These are phyloP conservation scores for Phrynocephalus versicolor DNA, from an alignment of 2,113 vertebrate species.

Conservation along the genomic window DNA sequence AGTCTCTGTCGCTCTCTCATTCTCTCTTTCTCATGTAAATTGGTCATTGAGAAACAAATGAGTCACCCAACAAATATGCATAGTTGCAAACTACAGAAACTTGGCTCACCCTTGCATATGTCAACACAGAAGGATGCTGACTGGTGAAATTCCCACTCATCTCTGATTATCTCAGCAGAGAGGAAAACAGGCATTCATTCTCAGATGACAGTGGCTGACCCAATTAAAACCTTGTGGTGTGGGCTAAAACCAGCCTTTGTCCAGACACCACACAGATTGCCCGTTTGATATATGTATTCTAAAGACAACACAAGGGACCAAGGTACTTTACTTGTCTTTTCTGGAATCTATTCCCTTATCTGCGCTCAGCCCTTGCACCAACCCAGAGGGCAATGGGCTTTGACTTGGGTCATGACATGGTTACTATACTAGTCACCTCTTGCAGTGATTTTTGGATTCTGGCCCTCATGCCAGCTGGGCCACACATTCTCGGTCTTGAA, in stretches of 20 bases:
- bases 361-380: not conserved
- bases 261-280: conserved; percentile 40
- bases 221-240: conserved; percentile 55
- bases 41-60: conserved; percentile 31
- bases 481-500: not conserved
- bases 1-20: not conserved
- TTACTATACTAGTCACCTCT: not conserved
- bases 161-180: conserved; percentile 10
- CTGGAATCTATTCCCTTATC: conserved; percentile 13
- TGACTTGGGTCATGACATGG: not conserved
- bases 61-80: conserved; percentile 62
- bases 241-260: conserved; percentile 49
- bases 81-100: conserved; percentile 52
- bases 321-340: conserved; percentile 29
- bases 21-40: conserved; percentile 28
- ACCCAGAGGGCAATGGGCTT: not conserved
- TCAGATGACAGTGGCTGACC: conserved; percentile 62
- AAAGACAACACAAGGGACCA: not conserved
- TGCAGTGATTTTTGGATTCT: not conserved
- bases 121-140: conserved; percentile 38
- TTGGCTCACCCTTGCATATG: conserved; percentile 41
- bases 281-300: conserved; percentile 5
- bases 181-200: conserved; percentile 53
- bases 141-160: conserved; percentile 47
- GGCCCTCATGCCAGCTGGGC: not conserved